phyloP scores from a whole-genome alignment of 2,797 vertebrate genomes.

The Acrossocheilus wenchowensis region DNA sequence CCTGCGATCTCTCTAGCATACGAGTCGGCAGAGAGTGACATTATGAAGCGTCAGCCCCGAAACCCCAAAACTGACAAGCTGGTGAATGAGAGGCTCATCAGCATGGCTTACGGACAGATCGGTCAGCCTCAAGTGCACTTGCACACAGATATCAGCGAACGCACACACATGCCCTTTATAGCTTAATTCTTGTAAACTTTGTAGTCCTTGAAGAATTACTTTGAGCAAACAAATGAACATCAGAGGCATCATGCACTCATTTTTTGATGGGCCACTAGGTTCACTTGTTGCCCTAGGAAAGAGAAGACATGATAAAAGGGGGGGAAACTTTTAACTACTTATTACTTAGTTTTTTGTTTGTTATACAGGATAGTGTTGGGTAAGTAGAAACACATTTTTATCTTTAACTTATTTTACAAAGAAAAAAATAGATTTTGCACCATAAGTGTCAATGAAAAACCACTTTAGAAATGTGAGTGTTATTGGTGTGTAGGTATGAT shows the following conservation, averaged over 20 bases:
- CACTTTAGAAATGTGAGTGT: conserved; percentile 7
- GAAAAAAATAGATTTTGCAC: neutral
- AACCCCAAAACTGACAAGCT: conserved; percentile 90
- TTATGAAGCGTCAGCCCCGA: conserved; percentile 93
- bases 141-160: conserved; percentile 17
- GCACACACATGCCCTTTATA: conserved; percentile 41
- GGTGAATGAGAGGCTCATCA: conserved; percentile 93
- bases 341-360: neutral
- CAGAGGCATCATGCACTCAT: neutral
- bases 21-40: conserved; percentile 93
- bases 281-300: neutral
- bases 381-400: neutral
- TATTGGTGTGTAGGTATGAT: conserved; percentile 87
- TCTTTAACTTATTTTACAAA: neutral
- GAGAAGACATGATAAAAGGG: neutral
- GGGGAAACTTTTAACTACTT: neutral
- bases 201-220: neutral
- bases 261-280: neutral
- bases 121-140: conserved; percentile 69
- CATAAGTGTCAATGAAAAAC: neutral
- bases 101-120: conserved; percentile 95
- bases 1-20: conserved; percentile 94
- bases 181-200: conserved; percentile 3
- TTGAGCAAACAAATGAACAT: conserved; percentile 25
- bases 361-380: neutral